Conservation (phyloP, 2,888 invertebrate genomes). For the Rotaria socialis region DNA sequence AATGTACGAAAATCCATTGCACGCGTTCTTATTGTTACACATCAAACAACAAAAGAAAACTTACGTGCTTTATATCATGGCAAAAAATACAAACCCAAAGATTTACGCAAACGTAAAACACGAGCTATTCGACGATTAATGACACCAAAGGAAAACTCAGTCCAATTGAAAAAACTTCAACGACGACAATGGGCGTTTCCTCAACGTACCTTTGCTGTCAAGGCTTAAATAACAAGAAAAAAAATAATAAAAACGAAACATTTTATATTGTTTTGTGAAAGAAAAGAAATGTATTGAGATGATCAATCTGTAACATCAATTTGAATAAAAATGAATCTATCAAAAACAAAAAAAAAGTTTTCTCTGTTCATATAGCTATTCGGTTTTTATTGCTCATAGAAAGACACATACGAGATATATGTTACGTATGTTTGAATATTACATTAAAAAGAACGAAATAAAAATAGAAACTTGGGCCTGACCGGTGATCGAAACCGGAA, state of each 20-base stretch:
- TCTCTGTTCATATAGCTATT: too few relatives aligned
- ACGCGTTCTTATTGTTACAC: constrained; percentile 91
- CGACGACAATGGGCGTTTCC: constrained; percentile 82
- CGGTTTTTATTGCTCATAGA: too few relatives aligned
- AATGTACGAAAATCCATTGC: constrained; percentile 97
- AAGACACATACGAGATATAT: too few relatives aligned
- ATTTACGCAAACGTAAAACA: constrained; percentile 92
- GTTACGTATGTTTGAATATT: too few relatives aligned
- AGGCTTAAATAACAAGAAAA: constrained; percentile 68
- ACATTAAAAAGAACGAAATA: too few relatives aligned
- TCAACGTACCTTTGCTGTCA: constrained; percentile 84
- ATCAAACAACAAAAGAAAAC: constrained; percentile 97
- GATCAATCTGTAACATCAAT: not conserved
- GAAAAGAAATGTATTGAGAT: not conserved
- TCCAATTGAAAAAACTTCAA: constrained; percentile 83
- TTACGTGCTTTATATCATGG: constrained; percentile 81
- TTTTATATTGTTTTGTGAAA: not conserved
- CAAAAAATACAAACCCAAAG: constrained; percentile 93
- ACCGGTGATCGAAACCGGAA: too few relatives aligned
- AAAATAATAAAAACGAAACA: not conserved
- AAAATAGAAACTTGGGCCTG: too few relatives aligned
- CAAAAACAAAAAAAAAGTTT: too few relatives aligned
- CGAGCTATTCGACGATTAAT: constrained; percentile 86
- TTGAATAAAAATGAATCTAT: not conserved
- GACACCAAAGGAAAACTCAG: constrained; percentile 75